Percentiles rank a stretch among this genome's conserved stretches.
Evolutionary conservation across 1,140 invertebrate species (phyloP).

Genomic region (Drosophila guanche): DNA sequence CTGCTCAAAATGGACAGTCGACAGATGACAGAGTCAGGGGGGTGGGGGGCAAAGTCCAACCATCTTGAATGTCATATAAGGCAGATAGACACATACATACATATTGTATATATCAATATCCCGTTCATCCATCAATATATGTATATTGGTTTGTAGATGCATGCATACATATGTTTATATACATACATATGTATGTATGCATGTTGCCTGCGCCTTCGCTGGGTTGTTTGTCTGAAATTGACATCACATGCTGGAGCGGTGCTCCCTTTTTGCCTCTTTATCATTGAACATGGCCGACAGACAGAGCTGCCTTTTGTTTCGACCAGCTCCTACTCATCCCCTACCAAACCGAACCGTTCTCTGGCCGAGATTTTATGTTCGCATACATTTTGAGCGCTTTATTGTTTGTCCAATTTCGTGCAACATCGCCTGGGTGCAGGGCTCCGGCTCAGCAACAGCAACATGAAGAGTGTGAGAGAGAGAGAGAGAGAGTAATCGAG

Average conservation of each 20-base stretch:
- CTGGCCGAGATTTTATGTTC: constrained; percentile 73
- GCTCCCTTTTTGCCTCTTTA: background rate
- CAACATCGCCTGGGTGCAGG: constrained; percentile 48
- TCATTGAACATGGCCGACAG: constrained; percentile 36
- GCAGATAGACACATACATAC: constrained; percentile 28
- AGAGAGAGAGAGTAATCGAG: constrained; percentile 58
- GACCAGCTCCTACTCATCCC: constrained; percentile 22
- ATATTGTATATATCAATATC: constrained; percentile 47
- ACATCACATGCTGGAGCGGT: constrained; percentile 56
- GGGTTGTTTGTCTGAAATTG: constrained; percentile 78
- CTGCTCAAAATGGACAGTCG: constrained; percentile 53
- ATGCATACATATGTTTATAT: constrained; percentile 5
- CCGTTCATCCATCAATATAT: constrained; percentile 63
- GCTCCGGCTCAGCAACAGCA: too few relatives aligned
- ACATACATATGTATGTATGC: constrained; percentile 37
- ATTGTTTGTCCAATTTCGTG: constrained; percentile 77
- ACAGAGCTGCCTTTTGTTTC: constrained; percentile 66
- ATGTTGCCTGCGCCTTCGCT: constrained; percentile 18
- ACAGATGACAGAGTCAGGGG: background rate
- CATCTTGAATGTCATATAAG: constrained; percentile 63
- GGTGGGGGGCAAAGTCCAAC: constrained; percentile 23
- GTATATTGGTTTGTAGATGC: background rate
- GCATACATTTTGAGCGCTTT: constrained; percentile 77
- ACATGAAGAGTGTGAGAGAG: background rate
- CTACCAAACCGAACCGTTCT: background rate